Evolutionary conservation across 2,113 vertebrate genomes (phyloP), one percentile per base, ranked within the genome.

Genomic region (Epinephelus fuscoguttatus): DNA sequence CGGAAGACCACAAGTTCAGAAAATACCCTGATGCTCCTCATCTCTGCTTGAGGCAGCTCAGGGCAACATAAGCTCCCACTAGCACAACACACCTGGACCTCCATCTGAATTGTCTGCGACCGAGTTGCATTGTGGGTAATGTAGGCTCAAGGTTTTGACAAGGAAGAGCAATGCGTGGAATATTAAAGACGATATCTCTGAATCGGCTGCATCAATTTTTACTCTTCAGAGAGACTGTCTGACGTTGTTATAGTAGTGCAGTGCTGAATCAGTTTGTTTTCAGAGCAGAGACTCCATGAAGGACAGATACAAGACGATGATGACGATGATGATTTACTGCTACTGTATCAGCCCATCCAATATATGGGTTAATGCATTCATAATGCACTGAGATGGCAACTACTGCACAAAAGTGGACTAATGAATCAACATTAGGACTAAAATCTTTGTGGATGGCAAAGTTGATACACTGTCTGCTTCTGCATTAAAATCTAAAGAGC

Each of bases 281-380:
- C 23, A 33, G 27, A 53, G 33, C 23, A 4, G 25, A 61, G 13
- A 70, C 49, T 49, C 17, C 10, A 50, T 50, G 52, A 67, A 72
- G 40, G 57, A 37, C 47, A 25, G 10, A 63, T 19, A 12, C 9
- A 55, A 27, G n/a, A 10, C 4, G 3, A 60, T 27, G 33, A 37
- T 10, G 3, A 60, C 17, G 33, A 37, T 37, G 45, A 6, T 33
- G 37, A 40, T 57, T 47, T 14, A 33, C 33, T 62, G 19, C 14
- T 33, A 45, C 47, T 61, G 17, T 18, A 50, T 27, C 62, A 66
- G 37, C 17, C 37, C 14, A n/a, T 67, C 6, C 13, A 14, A 37
- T 59, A 61, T 47, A 52, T 42, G 30, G 37, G 14, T 74, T 50
- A 86, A 53, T 59, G 56, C 57, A 42, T 64, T 70, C 60, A 75